A percentile compares a stretch with the other conserved stretches of the same genome.
These are phyloP conservation scores for Vanacampus margaritifer DNA, from an alignment of 2,113 vertebrate genomes.

Conservation along the genomic window DNA sequence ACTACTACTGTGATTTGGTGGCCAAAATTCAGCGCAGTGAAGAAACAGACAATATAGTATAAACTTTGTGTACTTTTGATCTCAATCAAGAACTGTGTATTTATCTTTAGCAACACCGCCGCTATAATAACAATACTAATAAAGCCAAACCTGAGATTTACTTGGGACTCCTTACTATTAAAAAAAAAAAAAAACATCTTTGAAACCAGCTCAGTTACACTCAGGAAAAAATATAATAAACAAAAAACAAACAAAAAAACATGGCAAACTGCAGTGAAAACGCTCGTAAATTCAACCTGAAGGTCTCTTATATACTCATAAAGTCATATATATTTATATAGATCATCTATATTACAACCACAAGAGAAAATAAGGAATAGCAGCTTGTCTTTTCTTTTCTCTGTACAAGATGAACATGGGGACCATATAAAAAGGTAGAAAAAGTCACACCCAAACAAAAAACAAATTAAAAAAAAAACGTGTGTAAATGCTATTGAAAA, in stretches of 20 bases:
- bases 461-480: conserved; percentile 70
- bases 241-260: conserved; percentile 72
- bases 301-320: conserved; percentile 60
- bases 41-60: not conserved
- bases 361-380: conserved; percentile 90
- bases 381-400: conserved; percentile 81
- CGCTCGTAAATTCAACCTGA: conserved; percentile 82
- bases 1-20: not conserved
- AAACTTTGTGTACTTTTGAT: not conserved
- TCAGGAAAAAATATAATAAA: conserved; percentile 60
- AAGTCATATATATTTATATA: conserved; percentile 7
- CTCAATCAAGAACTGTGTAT: not conserved
- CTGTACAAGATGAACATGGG: conserved; percentile 86
- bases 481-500: conserved; percentile 79
- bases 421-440: conserved; percentile 96
- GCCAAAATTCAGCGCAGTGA: not conserved
- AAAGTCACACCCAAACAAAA: conserved; percentile 78
- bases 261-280: conserved; percentile 72
- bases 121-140: not conserved
- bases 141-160: conserved; percentile 81
- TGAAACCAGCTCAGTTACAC: conserved; percentile 50
- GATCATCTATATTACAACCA: conserved; percentile 85
- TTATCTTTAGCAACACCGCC: not conserved
- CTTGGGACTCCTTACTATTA: conserved; percentile 66
- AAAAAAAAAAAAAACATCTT: conserved; percentile 74